These are phyloP conservation scores for Argyresthia albistria DNA, from an alignment of 2,888 invertebrate genomes.

Conservation along the genomic window DNA sequence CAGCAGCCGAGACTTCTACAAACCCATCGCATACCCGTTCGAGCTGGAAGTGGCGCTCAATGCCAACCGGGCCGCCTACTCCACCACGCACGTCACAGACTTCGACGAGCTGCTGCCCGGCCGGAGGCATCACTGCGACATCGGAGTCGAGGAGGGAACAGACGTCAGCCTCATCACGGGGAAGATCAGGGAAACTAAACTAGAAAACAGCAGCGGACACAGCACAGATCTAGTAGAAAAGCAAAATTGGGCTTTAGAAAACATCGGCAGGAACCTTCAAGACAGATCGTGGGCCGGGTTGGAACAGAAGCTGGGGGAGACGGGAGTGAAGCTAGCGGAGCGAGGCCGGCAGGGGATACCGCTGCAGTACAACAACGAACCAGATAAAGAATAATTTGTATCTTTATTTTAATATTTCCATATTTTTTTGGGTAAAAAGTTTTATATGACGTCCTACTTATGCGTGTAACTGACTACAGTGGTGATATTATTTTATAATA, in stretches of 20 bases:
- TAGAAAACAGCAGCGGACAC: conserved; percentile 34
- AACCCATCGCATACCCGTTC: conserved; percentile 91
- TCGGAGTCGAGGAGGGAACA: conserved; percentile 44
- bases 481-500: conserved; percentile 3
- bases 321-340: conserved; percentile 76
- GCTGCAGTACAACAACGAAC: conserved; percentile 76
- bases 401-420: conserved; percentile 11
- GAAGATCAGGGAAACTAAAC: conserved; percentile 69
- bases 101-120: conserved; percentile 82
- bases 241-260: conserved; percentile 65
- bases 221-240: conserved; percentile 53
- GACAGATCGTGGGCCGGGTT: conserved; percentile 88
- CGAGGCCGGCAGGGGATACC: conserved; percentile 86
- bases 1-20: conserved; percentile 88
- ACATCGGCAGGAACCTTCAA: conserved; percentile 76
- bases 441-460: conserved; percentile 10
- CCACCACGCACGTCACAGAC: conserved; percentile 78
- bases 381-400: conserved; percentile 26
- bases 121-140: conserved; percentile 61
- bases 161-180: conserved; percentile 87
- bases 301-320: conserved; percentile 84
- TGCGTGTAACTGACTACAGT: conserved; percentile 16
- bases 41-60: conserved; percentile 92
- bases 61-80: conserved; percentile 63
- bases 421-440: conserved; percentile 13